Conservation (phyloP, 2,797 vertebrate species). For the Melanotaenia boesemani region DNA sequence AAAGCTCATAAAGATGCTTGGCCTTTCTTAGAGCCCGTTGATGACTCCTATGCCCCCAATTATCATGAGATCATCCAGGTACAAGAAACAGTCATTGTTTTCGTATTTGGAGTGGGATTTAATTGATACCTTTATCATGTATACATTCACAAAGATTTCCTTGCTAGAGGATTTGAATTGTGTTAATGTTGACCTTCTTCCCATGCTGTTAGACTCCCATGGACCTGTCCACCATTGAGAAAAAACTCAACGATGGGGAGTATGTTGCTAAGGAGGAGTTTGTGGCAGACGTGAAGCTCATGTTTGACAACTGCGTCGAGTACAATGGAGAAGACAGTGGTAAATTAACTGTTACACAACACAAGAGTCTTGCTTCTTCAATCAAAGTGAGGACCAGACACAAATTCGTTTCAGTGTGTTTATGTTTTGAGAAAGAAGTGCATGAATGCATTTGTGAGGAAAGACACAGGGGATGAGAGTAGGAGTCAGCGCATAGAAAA, state of each 20-base stretch:
- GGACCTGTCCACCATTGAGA: conserved; percentile 98
- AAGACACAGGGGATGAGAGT: conserved; percentile 30
- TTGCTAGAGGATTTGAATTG: neutral
- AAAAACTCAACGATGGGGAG: conserved; percentile 92
- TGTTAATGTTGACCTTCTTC: neutral
- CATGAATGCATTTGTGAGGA: conserved; percentile 32
- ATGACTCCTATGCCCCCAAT: conserved; percentile 97
- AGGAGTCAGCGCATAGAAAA: conserved; percentile 52
- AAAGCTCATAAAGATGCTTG: conserved; percentile 98
- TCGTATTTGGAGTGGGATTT: neutral
- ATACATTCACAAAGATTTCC: neutral
- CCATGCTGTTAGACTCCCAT: conserved; percentile 89
- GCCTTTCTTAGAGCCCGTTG: conserved; percentile 98
- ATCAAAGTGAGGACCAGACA: neutral
- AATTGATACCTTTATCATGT: neutral
- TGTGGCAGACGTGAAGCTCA: conserved; percentile 94
- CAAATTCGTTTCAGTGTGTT: conserved; percentile 13
- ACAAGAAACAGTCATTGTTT: conserved; percentile 33
- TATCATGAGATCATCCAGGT: conserved; percentile 98
- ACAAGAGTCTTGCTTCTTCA: too few species aligned
- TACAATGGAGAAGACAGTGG: conserved; percentile 98
- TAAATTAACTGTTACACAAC: conserved; percentile 74
- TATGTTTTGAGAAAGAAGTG: conserved; percentile 34
- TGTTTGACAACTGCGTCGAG: conserved; percentile 96
- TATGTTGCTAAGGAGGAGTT: conserved; percentile 97